Evolutionary conservation across 2,113 vertebrate genomes (phyloP).

Genomic region (Cisticola juncidis): DNA sequence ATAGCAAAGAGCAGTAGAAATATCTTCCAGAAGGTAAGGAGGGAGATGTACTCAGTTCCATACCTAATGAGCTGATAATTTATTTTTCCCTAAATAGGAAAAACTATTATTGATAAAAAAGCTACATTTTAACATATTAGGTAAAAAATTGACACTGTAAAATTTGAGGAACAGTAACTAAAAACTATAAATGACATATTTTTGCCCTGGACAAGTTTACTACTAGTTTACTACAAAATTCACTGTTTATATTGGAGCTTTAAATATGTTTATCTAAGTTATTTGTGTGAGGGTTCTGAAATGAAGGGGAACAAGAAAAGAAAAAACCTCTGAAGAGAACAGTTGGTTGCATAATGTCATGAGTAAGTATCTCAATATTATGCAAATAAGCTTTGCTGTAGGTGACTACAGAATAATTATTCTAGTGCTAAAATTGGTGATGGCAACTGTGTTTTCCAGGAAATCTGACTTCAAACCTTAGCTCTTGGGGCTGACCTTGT

Average conservation of each 20-base stretch:
- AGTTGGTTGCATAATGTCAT: background rate
- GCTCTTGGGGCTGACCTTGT: background rate
- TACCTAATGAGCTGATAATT: background rate
- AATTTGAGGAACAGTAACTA: background rate
- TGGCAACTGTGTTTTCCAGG: background rate
- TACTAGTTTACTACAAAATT: background rate
- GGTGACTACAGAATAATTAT: background rate
- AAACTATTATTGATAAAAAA: background rate
- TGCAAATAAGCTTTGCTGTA: background rate
- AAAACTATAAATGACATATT: background rate
- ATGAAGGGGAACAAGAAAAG: fast-evolving
- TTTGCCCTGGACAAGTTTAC: background rate
- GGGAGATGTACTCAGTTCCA: background rate
- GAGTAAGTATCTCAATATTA: background rate
- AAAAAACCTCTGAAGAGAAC: background rate
- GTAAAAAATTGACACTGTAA: background rate
- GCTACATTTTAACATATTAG: background rate
- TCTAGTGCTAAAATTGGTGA: background rate
- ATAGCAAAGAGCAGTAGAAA: background rate
- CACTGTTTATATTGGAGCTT: background rate
- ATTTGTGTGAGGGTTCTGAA: background rate
- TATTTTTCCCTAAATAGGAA: background rate
- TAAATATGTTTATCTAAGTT: background rate
- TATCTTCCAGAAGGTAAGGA: background rate
- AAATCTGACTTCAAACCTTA: background rate